These are phyloP conservation scores for Nephrotoma flavescens DNA, from an alignment of 2,888 invertebrate species.

Conservation along the genomic window DNA sequence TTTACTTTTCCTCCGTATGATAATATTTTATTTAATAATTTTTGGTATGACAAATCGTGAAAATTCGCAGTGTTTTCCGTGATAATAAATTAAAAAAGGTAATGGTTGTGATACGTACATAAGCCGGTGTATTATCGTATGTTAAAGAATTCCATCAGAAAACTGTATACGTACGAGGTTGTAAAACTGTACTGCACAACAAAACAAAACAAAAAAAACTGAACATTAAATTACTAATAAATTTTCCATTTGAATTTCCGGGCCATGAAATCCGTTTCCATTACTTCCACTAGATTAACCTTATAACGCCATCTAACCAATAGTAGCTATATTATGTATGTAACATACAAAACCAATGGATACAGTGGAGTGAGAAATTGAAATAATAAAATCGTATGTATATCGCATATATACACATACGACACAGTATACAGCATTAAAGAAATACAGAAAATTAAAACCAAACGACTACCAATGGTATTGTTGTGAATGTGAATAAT, in stretches of 20 bases:
- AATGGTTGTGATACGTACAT: background rate
- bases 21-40: background rate
- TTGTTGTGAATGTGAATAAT: background rate
- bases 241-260: conserved; percentile 23
- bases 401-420: background rate
- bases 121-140: background rate
- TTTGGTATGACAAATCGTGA: background rate
- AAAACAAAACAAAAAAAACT: background rate
- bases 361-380: conserved; percentile 9
- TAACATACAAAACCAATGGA: background rate
- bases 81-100: background rate
- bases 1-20: background rate
- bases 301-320: conserved; percentile 26
- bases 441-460: background rate
- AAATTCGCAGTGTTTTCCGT: background rate
- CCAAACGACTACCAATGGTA: background rate
- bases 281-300: conserved; percentile 34
- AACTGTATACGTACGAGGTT: background rate
- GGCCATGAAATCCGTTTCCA: conserved; percentile 32
- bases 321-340: conserved; percentile 18
- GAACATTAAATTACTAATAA: conserved; percentile 10
- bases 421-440: background rate
- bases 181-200: background rate
- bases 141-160: background rate
- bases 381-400: background rate